Conservation (phyloP, 1,140 invertebrate genomes). For the Notospermus geniculatus region DNA sequence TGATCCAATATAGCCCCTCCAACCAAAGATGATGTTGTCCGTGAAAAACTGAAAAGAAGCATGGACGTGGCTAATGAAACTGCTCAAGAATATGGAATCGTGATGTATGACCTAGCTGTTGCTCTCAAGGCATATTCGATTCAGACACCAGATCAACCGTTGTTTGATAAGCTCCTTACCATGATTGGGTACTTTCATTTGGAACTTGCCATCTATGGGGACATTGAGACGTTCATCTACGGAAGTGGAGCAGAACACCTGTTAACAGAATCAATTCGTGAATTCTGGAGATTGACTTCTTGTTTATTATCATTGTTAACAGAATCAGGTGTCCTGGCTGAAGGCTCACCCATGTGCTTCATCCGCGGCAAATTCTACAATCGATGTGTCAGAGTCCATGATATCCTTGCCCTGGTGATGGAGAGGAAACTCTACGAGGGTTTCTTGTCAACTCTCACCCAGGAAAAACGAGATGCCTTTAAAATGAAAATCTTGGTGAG, state of each 20-base stretch:
- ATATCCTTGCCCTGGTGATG: background rate
- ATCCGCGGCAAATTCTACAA: constrained; percentile 10
- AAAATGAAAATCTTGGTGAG: no score
- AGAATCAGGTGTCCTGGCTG: background rate
- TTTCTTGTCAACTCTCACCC: no score
- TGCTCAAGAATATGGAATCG: constrained; percentile 15
- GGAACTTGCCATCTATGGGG: background rate
- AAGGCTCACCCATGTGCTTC: background rate
- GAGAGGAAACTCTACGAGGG: constrained; percentile 2
- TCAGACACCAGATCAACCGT: background rate
- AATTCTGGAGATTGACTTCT: no score
- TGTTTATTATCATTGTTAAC: constrained; percentile 5
- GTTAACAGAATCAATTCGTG: no score
- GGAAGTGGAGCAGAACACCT: constrained; percentile 6
- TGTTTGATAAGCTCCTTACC: constrained; percentile 1
- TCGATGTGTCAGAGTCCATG: constrained; percentile 5
- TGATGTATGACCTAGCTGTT: background rate
- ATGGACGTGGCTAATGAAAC: constrained; percentile 14
- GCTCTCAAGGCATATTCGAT: constrained; percentile 4
- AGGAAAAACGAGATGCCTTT: no score
- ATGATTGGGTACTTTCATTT: constrained; percentile 1
- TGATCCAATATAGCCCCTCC: constrained; percentile 9
- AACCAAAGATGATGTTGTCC: constrained; percentile 14
- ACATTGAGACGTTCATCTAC: background rate
- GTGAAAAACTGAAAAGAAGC: constrained; percentile 12